These are phyloP conservation scores for Colinus virginianus DNA, from an alignment of 2,113 vertebrate genomes.

Conservation along the genomic window DNA sequence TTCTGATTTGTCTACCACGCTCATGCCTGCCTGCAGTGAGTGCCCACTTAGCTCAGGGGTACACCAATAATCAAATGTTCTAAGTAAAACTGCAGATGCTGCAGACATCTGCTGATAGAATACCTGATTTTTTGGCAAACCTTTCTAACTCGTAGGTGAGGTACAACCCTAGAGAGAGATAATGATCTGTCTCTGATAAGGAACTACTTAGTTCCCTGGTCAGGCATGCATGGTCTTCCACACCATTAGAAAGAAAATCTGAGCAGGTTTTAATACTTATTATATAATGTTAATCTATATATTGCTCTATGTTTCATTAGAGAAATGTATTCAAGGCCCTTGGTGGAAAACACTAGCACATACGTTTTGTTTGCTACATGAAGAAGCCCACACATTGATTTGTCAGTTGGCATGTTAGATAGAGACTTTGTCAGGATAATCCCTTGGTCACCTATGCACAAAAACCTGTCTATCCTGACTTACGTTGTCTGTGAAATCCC, in stretches of 20 bases:
- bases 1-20: background rate
- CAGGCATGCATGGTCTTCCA: background rate
- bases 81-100: background rate
- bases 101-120: background rate
- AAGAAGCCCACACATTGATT: background rate
- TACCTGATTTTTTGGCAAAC: background rate
- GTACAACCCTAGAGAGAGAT: background rate
- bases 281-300: background rate
- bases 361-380: rapidly evolving
- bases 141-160: background rate
- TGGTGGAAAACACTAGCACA: background rate
- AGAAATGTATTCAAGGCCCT: background rate
- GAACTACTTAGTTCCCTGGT: background rate
- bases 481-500: background rate
- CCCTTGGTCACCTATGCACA: background rate
- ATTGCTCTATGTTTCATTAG: background rate
- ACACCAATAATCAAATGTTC: background rate
- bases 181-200: background rate
- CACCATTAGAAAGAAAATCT: background rate
- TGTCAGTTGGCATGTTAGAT: background rate
- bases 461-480: background rate
- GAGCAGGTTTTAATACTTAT: background rate
- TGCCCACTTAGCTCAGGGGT: background rate
- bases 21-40: background rate
- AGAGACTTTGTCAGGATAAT: background rate